Base-by-base conservation (phyloP, 1,140 invertebrate genomes). In the Drosophila takahashii region DNA sequence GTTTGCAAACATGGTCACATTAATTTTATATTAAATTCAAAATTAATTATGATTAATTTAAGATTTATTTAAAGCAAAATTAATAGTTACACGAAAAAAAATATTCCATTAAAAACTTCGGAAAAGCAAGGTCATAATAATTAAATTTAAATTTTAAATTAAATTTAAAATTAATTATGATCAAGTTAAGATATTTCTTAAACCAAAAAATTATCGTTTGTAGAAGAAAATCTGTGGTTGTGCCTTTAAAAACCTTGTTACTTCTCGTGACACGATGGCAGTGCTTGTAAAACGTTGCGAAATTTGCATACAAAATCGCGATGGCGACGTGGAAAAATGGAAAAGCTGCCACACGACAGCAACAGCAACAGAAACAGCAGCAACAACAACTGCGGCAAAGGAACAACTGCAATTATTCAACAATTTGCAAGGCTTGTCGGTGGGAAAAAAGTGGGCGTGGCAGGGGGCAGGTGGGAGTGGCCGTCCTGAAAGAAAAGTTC, bases 331-430 rank as follows among this genome's bases (percentile, higher is more conserved):
- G 65, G 77, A 58, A 85, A 80, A 77, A 72, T 84, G 37, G 58
- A 67, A 78, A 77, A 85, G 73, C 73, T 59, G 72, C 54, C 67
- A 72, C 60, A 42, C 79, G 47, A 52, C 48, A 72, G 32, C 41
- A 58, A 75, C 45, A 45, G 60, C 39, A 67, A 54, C 45, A 45
- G 60, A 36, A 67, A 54, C 22, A 22, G 22, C 22, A 57, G 15
- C 39, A 58, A 75, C 45, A 45, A 64, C 39, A 67, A 54, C 27
- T 39, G 22, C 41, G 48, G 37, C 37, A 74, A 66, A 61, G 56
- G 61, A 81, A 77, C 78, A 85, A 85, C 59, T 77, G 71, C 83
- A 87, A 83, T 87, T 87, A 89, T 87, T 87, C 76, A 83, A 87
- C 83, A 87, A 87, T 86, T 86, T 86, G 83, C 64, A 52, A 67